Evolutionary conservation across 2,797 vertebrate genomes (phyloP), one percentile per base, ranked within the genome.

Genomic region (Pipistrellus pipistrellus): DNA sequence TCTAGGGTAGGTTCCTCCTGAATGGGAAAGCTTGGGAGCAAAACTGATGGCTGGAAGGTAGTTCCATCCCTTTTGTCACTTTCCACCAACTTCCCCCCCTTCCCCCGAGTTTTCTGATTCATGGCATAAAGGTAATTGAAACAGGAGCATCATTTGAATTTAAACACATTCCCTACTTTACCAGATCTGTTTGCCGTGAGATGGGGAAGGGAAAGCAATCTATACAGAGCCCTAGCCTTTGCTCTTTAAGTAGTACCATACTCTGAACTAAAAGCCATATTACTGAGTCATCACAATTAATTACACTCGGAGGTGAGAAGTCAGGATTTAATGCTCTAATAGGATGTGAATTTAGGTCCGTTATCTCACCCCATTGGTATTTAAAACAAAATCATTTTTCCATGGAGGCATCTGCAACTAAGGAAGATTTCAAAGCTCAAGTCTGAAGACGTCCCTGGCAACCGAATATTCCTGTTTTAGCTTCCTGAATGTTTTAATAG

Each of bases 231-330:
- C 0, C 0, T 84, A 94, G 69, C 20, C 66, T 81, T 62, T 87
- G 82, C 91, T 90, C 95, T 95, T 94, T 95, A 97, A 96, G 96
- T 59, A 96, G 96, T 93, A 77, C 55, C 32, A 2, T 20, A 53
- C 90, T 91, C 89, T 4, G 55, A 85, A 80, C 89, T 48, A 57
- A 93, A 81, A 73, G 94, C 90, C 84, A 21, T 89, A 83, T 94
- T 88, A 91, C 87, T 96, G 96, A 97, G 95, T 97, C 96, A 97
- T 93, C 96, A 97, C 96, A 97, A 96, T 96, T 97, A 97, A 97
- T 97, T 97, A 95, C 94, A 88, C 69, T 89, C 5, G 1, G 93
- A 96, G 96, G 96, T 96, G 96, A 97, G 96, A 95, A 96, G 94
- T 64, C 90, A 77, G 94, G 97, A 96, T 96, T 95, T 95, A 94